Percentiles rank a stretch among this genome's conserved stretches.
Evolutionary conservation across 2,888 invertebrate species (phyloP).

Genomic region (Geophilus truncorum): DNA sequence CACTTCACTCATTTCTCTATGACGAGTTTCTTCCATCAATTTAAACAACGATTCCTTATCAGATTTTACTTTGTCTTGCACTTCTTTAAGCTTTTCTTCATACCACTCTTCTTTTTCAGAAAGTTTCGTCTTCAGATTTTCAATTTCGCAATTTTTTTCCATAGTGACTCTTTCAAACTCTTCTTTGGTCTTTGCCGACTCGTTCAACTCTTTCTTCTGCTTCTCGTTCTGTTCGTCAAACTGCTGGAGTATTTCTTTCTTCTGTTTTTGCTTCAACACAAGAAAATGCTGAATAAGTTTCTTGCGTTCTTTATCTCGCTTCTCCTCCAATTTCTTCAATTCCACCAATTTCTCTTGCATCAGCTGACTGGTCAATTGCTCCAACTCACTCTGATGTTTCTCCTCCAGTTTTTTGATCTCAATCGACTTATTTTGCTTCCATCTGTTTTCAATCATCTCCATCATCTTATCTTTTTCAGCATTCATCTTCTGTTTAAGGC

Average conservation of each 20-base stretch:
- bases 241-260: neutral
- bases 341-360: neutral
- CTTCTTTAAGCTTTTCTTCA: neutral
- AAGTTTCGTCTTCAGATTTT: neutral
- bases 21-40: constrained; percentile 5
- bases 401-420: constrained; percentile 25
- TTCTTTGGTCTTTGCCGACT: neutral
- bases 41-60: constrained; percentile 15
- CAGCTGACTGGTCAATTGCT: neutral
- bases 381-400: neutral
- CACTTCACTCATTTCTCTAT: neutral
- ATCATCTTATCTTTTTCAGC: neutral
- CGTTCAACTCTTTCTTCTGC: too few species aligned
- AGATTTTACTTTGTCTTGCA: neutral
- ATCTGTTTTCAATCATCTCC: neutral
- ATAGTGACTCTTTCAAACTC: neutral
- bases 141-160: neutral
- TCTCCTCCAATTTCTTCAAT: constrained; percentile 27
- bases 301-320: constrained; percentile 13
- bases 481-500: neutral
- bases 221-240: constrained; percentile 8
- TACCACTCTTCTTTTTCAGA: neutral
- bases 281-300: constrained; percentile 14
- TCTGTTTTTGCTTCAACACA: constrained; percentile 23
- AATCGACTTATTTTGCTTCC: neutral